Evolutionary conservation across 2,888 invertebrate genomes (phyloP).

Genomic region (Syrista parreyssii): DNA sequence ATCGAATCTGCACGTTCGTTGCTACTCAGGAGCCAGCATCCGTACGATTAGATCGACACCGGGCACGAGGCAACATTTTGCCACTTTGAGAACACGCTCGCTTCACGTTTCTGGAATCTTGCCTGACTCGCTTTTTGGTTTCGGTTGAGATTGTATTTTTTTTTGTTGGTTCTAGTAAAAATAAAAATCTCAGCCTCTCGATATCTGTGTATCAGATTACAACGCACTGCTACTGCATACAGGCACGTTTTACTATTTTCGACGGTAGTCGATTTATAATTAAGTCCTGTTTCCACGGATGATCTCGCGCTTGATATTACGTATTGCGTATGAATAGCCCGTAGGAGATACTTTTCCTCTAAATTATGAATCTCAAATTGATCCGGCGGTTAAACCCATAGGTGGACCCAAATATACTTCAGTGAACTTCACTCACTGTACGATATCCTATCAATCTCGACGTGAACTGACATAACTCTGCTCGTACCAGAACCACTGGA

Average conservation of each 20-base stretch:
- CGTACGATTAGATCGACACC: neutral
- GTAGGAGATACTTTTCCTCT: neutral
- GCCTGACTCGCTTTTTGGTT: neutral
- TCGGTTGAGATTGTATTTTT: neutral
- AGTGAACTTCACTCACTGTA: neutral
- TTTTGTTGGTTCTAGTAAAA: neutral
- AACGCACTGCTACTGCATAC: neutral
- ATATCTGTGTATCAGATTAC: no score
- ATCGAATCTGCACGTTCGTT: constrained; percentile 49
- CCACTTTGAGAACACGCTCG: neutral
- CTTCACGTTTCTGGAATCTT: neutral
- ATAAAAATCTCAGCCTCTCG: neutral
- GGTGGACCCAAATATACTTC: neutral
- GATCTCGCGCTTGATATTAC: no score
- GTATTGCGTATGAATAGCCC: neutral
- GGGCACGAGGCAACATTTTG: neutral
- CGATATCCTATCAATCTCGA: neutral
- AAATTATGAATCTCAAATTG: neutral
- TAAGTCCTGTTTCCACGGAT: no score
- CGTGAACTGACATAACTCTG: neutral
- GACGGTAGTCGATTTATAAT: neutral
- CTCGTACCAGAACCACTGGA: neutral
- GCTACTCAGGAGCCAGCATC: constrained; percentile 18
- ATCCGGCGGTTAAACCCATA: neutral
- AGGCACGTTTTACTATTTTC: neutral